Conservation (phyloP, 37 sponge, comb jelly and placozoan genomes). For the Aplysina aerophoba region DNA sequence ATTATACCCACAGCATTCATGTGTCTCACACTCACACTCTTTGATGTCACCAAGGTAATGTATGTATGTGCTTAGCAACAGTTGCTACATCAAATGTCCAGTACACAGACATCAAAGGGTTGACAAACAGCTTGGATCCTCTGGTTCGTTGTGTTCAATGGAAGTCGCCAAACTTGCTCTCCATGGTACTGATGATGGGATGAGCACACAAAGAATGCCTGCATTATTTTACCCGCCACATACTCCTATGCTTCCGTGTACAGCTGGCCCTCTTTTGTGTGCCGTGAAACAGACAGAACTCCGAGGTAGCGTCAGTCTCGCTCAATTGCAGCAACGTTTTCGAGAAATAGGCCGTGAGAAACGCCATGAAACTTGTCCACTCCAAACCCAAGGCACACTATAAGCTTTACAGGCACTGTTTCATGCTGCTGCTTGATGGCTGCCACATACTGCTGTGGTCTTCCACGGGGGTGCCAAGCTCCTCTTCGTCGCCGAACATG, state of each 20-base stretch:
- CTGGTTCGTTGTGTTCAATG: slow-evolving; percentile 64
- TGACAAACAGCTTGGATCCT: slow-evolving; percentile 69
- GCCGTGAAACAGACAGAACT: slow-evolving; percentile 60
- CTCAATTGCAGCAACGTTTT: slow-evolving; percentile 69
- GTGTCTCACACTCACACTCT: slow-evolving; percentile 25
- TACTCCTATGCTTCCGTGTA: slow-evolving; percentile 66
- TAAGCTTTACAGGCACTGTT: slow-evolving; percentile 43
- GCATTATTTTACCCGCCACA: slow-evolving; percentile 56
- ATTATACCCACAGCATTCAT: slow-evolving; percentile 34
- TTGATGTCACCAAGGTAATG: slow-evolving; percentile 45
- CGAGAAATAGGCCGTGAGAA: slow-evolving; percentile 72
- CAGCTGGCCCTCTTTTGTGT: slow-evolving; percentile 58
- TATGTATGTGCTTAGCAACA: slow-evolving; percentile 51
- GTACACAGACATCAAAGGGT: slow-evolving; percentile 73
- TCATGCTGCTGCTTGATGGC: slow-evolving; percentile 46
- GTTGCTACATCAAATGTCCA: slow-evolving; percentile 65
- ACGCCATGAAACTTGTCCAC: slow-evolving; percentile 84
- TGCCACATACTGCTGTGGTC: slow-evolving; percentile 76
- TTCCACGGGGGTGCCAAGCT: slow-evolving; percentile 72
- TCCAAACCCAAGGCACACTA: slow-evolving; percentile 76
- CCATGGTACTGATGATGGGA: slow-evolving; percentile 68
- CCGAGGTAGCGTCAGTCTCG: slow-evolving; percentile 58
- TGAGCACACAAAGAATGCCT: slow-evolving; percentile 72
- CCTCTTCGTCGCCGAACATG: slow-evolving; percentile 71
- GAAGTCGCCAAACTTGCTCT: slow-evolving; percentile 69